Base-by-base conservation (phyloP, 2,797 vertebrate species). In the Dendrocincla tyrannina region DNA sequence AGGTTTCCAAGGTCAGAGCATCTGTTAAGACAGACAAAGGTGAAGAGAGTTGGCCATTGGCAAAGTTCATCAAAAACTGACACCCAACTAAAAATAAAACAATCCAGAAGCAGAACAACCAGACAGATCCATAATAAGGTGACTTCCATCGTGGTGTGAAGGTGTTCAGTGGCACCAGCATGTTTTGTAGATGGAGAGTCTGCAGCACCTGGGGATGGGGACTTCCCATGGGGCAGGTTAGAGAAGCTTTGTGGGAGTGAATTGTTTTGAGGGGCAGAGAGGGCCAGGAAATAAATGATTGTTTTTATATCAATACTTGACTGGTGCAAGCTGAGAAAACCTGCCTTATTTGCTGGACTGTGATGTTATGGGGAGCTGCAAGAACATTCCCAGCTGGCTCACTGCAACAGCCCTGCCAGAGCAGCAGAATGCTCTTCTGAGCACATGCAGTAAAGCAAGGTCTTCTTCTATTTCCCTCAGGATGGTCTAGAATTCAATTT, bases 1-100 rank as follows among this genome's bases (percentile, higher is more conserved):
- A 62, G 17, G 50, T 83, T 52, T 97, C 97, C 94, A 96, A 95
- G 82, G 33, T 75, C n/a, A 97, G 95, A 87, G 97, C 97, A 97
- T 98, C 98, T 98, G 95, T 69, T 56, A 37, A 64, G 35, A 68
- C 67, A 44, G 9, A 77, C 3, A 59, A 60, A 11, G 0, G 8
- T 5, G 4, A 80, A 60, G 32, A 75, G 6, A 2, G 5, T 7
- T 3, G 0, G 5, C 30, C n/a, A 17, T 11, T 9, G 10, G 19
- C 22, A 73, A 69, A 84, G 8, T 1, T 24, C 2, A 12, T 19
- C 24, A 18, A 59, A 59, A 25, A 27, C 56, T 27, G 33, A 25
- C 56, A 37, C 11, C 5, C 33, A 59, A 18, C 16, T 59, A 17
- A 37, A 37, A 27, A 16, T 80, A 49, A 77, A 76, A 44, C 10